These are phyloP conservation scores for Molothrus ater DNA, from an alignment of 2,797 vertebrate genomes.

Conservation along the genomic window DNA sequence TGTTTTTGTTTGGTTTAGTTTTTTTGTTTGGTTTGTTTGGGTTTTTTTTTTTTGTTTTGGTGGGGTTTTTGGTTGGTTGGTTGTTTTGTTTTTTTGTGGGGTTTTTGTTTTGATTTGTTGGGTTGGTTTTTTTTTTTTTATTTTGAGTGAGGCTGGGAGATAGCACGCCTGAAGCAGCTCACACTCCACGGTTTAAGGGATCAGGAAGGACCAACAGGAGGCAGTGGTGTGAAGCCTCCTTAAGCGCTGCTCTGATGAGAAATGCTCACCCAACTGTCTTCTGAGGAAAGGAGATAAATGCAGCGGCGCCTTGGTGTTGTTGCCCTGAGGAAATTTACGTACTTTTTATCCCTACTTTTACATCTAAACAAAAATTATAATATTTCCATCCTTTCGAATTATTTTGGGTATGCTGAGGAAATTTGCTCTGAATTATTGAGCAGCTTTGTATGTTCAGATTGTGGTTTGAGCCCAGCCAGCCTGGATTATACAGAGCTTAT, in stretches of 20 bases:
- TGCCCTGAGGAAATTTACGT: neutral
- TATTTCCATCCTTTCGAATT: neutral
- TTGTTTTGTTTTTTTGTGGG: neutral
- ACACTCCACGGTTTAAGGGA: fast-evolving
- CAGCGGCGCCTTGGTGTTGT: neutral
- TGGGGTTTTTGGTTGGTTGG: neutral
- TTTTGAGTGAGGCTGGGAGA: neutral
- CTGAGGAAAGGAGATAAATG: neutral
- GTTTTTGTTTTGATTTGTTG: neutral
- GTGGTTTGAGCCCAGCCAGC: neutral
- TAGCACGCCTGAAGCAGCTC: neutral
- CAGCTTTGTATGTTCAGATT: neutral
- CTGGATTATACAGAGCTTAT: neutral
- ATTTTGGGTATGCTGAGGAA: neutral
- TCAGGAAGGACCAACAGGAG: slow-evolving; percentile 1
- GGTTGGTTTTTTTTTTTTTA: no score
- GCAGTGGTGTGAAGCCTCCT: slow-evolving; percentile 11
- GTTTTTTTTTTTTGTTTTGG: no score
- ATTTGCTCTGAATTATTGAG: neutral
- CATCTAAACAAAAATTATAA: neutral
- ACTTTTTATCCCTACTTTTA: neutral
- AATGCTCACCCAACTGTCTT: fast-evolving
- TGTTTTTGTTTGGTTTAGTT: neutral
- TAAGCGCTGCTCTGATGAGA: neutral
- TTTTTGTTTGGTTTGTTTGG: neutral